These are phyloP conservation scores for Volucella bombylans DNA, from an alignment of 2,888 invertebrate species.

Conservation along the genomic window DNA sequence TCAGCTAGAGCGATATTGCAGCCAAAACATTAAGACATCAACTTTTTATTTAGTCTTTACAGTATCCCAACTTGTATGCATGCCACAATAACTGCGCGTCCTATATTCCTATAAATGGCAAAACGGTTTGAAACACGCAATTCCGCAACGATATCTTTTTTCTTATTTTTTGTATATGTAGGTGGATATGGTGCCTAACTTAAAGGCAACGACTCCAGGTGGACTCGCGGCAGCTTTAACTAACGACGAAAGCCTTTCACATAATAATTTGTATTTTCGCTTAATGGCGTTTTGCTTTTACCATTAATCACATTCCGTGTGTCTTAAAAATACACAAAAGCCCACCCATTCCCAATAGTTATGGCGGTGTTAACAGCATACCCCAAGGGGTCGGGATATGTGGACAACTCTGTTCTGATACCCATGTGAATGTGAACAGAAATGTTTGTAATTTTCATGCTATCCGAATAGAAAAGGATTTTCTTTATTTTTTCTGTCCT, in stretches of 20 bases:
- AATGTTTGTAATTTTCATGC: slow-evolving; percentile 60
- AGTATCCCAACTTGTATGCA: slow-evolving; percentile 14
- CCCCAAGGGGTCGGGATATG: slow-evolving; percentile 17
- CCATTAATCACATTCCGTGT: slow-evolving; percentile 73
- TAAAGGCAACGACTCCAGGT: slow-evolving; percentile 21
- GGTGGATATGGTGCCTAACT: slow-evolving; percentile 21
- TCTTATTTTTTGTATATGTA: background rate
- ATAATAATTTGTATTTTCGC: slow-evolving; percentile 71
- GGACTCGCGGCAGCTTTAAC: background rate
- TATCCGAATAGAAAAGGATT: slow-evolving; percentile 42
- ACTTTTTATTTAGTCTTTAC: slow-evolving; percentile 16
- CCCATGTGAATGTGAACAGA: slow-evolving; percentile 35
- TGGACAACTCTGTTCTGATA: slow-evolving; percentile 29
- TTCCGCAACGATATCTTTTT: slow-evolving; percentile 44
- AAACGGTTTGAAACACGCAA: slow-evolving; percentile 65
- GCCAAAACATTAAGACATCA: slow-evolving; percentile 28
- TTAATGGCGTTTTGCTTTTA: slow-evolving; percentile 73
- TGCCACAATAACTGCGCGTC: slow-evolving; percentile 39
- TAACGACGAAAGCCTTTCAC: slow-evolving; percentile 50
- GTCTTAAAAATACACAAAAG: slow-evolving; percentile 66
- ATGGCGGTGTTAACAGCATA: background rate
- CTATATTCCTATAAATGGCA: slow-evolving; percentile 31
- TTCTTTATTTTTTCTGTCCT: slow-evolving; percentile 1
- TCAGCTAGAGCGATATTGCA: background rate
- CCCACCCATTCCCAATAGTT: slow-evolving; percentile 51